A percentile compares a stretch with the other conserved stretches of the same genome.
phyloP scores from a whole-genome alignment of 2,888 invertebrate species.

The Tryphoninae sp. region DNA sequence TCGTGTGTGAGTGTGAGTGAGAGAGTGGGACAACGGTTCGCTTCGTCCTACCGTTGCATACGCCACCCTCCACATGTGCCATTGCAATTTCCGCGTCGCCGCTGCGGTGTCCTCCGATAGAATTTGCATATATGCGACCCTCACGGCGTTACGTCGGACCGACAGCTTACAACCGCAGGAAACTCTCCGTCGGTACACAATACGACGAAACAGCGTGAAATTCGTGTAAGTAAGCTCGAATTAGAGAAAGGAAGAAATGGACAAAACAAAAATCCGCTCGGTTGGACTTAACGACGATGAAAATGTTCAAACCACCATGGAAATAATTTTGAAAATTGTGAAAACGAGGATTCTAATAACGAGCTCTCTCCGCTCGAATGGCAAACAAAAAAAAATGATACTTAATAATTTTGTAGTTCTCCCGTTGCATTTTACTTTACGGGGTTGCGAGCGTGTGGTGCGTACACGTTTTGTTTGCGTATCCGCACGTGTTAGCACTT shows the following conservation, averaged over 20 bases:
- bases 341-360: no score
- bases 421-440: not conserved
- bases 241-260: not conserved
- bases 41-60: constrained; percentile 7
- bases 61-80: constrained; percentile 33
- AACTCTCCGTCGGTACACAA: constrained; percentile 26
- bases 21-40: constrained; percentile 1
- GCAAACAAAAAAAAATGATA: no score
- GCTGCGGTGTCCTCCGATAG: constrained; percentile 34
- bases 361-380: no score
- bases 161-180: constrained; percentile 15
- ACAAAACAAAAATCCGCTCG: no score
- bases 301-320: no score
- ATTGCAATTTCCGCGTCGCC: constrained; percentile 47
- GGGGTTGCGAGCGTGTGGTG: not conserved
- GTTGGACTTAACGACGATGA: no score
- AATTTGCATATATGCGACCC: constrained; percentile 59
- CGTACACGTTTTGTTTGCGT: constrained; percentile 49
- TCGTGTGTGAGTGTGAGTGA: no score
- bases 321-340: no score
- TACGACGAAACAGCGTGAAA: constrained; percentile 6
- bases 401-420: not conserved
- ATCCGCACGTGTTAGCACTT: constrained; percentile 64
- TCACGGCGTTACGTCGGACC: constrained; percentile 21
- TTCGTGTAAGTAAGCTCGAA: constrained; percentile 25